Conservation (phyloP, 1,140 invertebrate species). For the Brachionus plicatilis region DNA sequence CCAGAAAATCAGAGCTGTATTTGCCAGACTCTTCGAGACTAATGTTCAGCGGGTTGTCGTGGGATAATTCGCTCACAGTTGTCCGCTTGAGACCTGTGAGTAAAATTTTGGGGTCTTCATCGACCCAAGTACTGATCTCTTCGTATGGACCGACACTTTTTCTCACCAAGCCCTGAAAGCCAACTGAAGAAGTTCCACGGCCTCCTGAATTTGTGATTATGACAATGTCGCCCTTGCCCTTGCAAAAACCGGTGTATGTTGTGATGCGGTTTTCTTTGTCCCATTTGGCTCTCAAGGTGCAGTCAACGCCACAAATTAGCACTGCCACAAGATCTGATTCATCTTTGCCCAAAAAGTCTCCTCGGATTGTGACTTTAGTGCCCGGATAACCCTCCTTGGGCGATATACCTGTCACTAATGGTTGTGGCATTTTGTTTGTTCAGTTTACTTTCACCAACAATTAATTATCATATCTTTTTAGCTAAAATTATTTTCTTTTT, state of each 20-base stretch:
- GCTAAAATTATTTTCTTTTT: background rate
- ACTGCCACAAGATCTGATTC: slow-evolving; percentile 63
- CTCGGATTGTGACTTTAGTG: slow-evolving; percentile 86
- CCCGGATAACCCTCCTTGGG: slow-evolving; percentile 96
- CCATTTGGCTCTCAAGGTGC: slow-evolving; percentile 91
- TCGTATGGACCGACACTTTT: background rate
- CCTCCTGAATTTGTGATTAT: slow-evolving; percentile 83
- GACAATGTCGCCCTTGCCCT: slow-evolving; percentile 90
- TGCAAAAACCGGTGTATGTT: slow-evolving; percentile 83
- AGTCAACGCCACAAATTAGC: slow-evolving; percentile 90
- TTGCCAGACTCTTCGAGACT: slow-evolving; percentile 31
- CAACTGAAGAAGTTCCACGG: slow-evolving; percentile 83
- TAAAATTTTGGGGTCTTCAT: slow-evolving; percentile 23
- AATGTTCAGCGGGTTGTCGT: slow-evolving; percentile 21
- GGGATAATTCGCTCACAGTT: background rate
- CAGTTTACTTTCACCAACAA: background rate
- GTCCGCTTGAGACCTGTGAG: slow-evolving; percentile 19
- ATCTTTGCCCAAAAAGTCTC: slow-evolving; percentile 79
- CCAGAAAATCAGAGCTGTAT: background rate
- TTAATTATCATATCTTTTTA: slow-evolving; percentile 1
- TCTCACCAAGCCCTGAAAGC: slow-evolving; percentile 68
- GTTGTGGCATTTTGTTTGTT: slow-evolving; percentile 42
- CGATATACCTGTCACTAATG: slow-evolving; percentile 83
- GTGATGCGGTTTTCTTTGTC: slow-evolving; percentile 94
- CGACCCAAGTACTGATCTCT: slow-evolving; percentile 14